Percentiles rank a stretch among this genome's conserved stretches.
These are phyloP conservation scores for Myrmophylax atrothorax DNA, from an alignment of 2,113 vertebrate species.

Conservation along the genomic window DNA sequence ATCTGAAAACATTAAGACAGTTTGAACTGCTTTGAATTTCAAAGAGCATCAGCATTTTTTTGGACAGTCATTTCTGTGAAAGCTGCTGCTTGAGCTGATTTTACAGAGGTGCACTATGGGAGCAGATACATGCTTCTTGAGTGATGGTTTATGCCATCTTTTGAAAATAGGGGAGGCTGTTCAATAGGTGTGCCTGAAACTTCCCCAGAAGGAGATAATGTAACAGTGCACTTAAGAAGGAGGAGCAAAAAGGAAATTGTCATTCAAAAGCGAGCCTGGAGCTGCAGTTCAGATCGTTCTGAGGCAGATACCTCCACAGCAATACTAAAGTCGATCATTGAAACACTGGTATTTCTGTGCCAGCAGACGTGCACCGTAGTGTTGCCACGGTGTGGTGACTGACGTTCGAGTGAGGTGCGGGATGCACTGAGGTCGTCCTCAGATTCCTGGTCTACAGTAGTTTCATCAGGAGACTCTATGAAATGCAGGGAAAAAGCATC, in stretches of 20 bases:
- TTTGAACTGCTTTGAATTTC: not conserved
- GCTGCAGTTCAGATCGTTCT: constrained; percentile 50
- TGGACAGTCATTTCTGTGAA: not conserved
- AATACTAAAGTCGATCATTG: constrained; percentile 97
- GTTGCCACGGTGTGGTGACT: constrained; percentile 93
- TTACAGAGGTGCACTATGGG: not conserved
- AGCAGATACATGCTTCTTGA: not conserved
- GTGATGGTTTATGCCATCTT: not conserved
- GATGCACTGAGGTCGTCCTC: constrained; percentile 91
- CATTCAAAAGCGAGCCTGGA: constrained; percentile 41
- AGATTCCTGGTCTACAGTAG: constrained; percentile 89
- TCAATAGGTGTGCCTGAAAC: not conserved
- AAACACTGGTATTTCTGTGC: constrained; percentile 98
- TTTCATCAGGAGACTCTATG: constrained; percentile 90
- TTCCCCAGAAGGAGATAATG: not conserved
- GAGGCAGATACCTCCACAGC: constrained; percentile 92
- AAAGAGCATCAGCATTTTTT: not conserved
- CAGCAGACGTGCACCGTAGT: constrained; percentile 99
- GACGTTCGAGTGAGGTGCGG: constrained; percentile 87
- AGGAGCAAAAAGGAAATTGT: constrained; percentile 67
- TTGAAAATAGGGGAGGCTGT: not conserved
- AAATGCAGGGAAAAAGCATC: constrained; percentile 42
- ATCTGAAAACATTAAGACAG: constrained; percentile 1
- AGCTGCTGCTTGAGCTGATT: not conserved
- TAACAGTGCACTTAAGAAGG: not conserved